Conservation (phyloP, 2,113 vertebrate genomes). For the Gallinago paraguaiae region DNA sequence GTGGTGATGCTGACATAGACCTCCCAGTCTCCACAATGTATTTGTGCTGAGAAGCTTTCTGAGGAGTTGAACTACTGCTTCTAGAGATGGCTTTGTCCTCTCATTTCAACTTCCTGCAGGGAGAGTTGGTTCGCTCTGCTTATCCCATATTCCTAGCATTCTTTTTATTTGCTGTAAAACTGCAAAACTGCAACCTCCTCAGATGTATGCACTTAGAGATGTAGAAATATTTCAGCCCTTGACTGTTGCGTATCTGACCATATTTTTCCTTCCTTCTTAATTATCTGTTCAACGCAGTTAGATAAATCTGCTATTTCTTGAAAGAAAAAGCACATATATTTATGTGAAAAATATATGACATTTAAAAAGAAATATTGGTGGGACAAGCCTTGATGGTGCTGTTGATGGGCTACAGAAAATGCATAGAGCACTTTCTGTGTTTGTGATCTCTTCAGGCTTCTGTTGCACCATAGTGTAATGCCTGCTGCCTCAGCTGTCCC, state of each 20-base stretch:
- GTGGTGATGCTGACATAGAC: background rate
- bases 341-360: background rate
- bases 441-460: background rate
- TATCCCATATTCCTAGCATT: background rate
- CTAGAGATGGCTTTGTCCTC: background rate
- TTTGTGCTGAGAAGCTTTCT: background rate
- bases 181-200: background rate
- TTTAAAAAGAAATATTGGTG: background rate
- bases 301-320: background rate
- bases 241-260: background rate
- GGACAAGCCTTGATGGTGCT: background rate
- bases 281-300: background rate
- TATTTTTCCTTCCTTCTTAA: background rate
- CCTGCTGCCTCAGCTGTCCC: background rate
- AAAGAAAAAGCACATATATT: background rate
- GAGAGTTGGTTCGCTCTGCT: background rate
- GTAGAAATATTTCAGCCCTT: background rate
- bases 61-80: background rate
- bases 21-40: background rate
- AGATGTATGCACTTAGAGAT: background rate
- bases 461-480: fast-evolving
- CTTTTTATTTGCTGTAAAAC: background rate
- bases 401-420: background rate
- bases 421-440: background rate
- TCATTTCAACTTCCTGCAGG: background rate